These are phyloP conservation scores for Andrena dorsata DNA, from an alignment of 2,888 invertebrate genomes.

Conservation along the genomic window DNA sequence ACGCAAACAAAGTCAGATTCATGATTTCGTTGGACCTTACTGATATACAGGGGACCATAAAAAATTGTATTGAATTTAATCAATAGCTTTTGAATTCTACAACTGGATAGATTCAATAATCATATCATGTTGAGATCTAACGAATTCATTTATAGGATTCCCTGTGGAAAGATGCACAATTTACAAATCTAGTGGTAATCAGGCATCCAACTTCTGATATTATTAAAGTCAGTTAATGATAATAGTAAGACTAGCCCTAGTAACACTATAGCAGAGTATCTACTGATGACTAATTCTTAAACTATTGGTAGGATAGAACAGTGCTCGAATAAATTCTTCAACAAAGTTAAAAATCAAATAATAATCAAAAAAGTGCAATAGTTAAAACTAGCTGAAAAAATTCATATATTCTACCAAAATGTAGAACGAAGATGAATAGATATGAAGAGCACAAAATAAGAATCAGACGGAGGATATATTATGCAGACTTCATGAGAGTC, in stretches of 20 bases:
- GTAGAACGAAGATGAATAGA: neutral
- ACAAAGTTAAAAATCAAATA: no score
- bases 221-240: neutral
- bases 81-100: conserved; percentile 52
- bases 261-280: neutral
- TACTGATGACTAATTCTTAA: conserved; percentile 1
- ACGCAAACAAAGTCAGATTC: conserved; percentile 54
- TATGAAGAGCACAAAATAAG: neutral
- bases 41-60: conserved; percentile 76
- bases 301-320: neutral
- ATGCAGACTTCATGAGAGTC: neutral
- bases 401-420: neutral
- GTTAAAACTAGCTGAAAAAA: no score
- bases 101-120: conserved; percentile 31
- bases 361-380: no score
- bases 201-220: conserved; percentile 6
- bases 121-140: conserved; percentile 46
- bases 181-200: neutral
- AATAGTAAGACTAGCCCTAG: conserved; percentile 2
- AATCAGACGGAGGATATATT: neutral
- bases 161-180: neutral
- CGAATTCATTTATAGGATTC: conserved; percentile 10
- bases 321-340: no score
- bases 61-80: conserved; percentile 67
- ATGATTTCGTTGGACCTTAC: conserved; percentile 71